Evolutionary conservation across 2,113 vertebrate genomes (phyloP), one percentile per base, ranked within the genome.

Genomic region (Parus major): DNA sequence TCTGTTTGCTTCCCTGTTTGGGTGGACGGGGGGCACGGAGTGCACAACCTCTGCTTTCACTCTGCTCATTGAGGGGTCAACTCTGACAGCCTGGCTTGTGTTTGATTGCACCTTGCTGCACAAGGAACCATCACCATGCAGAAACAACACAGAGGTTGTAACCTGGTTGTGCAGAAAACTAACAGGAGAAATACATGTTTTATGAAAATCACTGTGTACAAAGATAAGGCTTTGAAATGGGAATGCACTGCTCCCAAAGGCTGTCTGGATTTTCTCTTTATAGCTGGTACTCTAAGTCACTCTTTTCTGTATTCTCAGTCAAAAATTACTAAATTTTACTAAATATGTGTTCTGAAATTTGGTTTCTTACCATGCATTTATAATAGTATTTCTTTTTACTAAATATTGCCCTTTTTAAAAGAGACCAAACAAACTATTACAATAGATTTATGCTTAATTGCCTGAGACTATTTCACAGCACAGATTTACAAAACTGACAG

Each of bases 1-100:
- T 82, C 71, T 91, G 73, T 92, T 93, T 94, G 55, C 73, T 49
- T 90, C 65, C 59, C 50, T 76, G 78, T 83, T 75, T 8, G 1
- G 68, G 64, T 73, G 95, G 90, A 93, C 91, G 15, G 23, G 10
- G 42, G 23, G 28, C 55, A 77, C 1, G 44, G 47, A 61, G 52
- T 5, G 59, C 61, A 53, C 52, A 95, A 27, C 31, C n/a, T 85
- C 85, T 1, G 0, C 15, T 85, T 77, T 73, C 1, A 0, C 19
- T 92, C 21, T 82, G 36, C 82, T 82, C 57, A 49, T 7, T 0
- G 4, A 79, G 41, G 6, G 18, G 9, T 31, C 44, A 42, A 7
- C 68, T 81, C 78, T 91, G 75, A 46, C 42, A 86, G 31, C 31
- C 44, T 71, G 71, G 60, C 10, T 86, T 9, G 3, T 16, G 14